Evolutionary conservation across 2,797 vertebrate genomes (phyloP).

Genomic region (Poecilia wingei): DNA sequence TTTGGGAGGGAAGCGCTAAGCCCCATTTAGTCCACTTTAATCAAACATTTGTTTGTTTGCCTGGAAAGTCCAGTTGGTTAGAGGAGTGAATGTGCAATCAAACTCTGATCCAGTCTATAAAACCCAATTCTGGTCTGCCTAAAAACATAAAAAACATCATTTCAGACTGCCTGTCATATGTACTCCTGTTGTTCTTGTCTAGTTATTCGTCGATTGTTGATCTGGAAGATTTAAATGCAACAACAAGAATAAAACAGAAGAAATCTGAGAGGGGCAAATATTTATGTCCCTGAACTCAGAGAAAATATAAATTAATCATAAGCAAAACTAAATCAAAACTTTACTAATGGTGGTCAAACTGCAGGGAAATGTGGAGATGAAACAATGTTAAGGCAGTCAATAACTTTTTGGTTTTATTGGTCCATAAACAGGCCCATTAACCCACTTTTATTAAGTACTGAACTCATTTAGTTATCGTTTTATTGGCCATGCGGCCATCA

Average conservation of each 20-base stretch:
- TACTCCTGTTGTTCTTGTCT: background rate
- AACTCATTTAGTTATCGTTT: background rate
- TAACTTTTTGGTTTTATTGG: background rate
- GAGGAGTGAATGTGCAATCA: too few species aligned
- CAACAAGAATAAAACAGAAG: background rate
- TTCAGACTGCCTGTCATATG: background rate
- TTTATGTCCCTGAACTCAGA: background rate
- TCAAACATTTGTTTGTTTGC: too few species aligned
- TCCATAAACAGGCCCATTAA: background rate
- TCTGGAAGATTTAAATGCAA: background rate
- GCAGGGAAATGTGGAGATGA: background rate
- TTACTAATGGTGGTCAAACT: background rate
- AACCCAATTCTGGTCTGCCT: too few species aligned
- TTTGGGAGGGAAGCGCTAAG: background rate
- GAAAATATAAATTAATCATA: background rate
- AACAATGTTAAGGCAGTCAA: background rate
- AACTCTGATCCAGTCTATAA: background rate
- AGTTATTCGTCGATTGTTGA: background rate
- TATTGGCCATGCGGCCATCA: background rate
- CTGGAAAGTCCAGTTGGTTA: too few species aligned
- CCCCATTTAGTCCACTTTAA: too few species aligned
- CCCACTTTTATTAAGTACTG: background rate
- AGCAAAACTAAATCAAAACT: background rate
- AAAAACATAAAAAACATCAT: background rate
- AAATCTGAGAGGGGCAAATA: background rate